A percentile compares a stretch with the other conserved stretches of the same genome.
Evolutionary conservation across 2,888 invertebrate species (phyloP).

Genomic region (Stenchaetothrips biformis): DNA sequence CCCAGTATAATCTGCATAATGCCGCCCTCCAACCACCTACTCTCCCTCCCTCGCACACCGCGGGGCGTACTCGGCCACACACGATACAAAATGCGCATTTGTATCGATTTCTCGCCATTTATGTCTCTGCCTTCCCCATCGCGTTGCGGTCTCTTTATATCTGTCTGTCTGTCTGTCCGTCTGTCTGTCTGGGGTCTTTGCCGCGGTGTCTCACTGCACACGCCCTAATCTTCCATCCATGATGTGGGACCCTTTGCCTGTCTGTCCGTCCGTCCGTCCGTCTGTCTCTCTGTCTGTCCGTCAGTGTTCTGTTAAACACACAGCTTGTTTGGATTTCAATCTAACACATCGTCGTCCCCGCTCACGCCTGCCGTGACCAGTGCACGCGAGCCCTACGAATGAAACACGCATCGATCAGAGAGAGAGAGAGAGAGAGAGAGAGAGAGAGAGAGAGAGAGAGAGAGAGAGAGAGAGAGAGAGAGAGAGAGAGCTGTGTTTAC

Average conservation of each 20-base stretch:
- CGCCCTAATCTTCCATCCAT: background rate
- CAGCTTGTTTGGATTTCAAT: too few species aligned
- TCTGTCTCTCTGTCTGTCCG: background rate
- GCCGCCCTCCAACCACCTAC: background rate
- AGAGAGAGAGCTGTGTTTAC: background rate
- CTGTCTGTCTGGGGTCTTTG: background rate
- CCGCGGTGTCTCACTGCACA: background rate
- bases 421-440: too few species aligned
- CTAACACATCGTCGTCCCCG: too few species aligned
- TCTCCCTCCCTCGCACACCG: background rate
- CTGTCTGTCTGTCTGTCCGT: background rate
- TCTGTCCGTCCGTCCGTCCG: background rate
- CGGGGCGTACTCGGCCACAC: background rate
- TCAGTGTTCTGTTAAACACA: too few species aligned
- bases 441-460: background rate
- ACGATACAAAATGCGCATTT: conserved; percentile 16
- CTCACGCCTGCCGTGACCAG: too few species aligned
- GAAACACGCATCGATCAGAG: too few species aligned
- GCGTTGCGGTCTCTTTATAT: background rate
- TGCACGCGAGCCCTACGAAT: too few species aligned
- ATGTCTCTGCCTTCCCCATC: background rate
- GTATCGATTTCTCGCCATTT: conserved; percentile 13
- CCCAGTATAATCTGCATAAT: conserved; percentile 8
- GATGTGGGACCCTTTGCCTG: background rate
- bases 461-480: background rate